A percentile compares a stretch with the other conserved stretches of the same genome.
Evolutionary conservation across 2,888 invertebrate genomes (phyloP).

Genomic region (Drosophila mulleri): DNA sequence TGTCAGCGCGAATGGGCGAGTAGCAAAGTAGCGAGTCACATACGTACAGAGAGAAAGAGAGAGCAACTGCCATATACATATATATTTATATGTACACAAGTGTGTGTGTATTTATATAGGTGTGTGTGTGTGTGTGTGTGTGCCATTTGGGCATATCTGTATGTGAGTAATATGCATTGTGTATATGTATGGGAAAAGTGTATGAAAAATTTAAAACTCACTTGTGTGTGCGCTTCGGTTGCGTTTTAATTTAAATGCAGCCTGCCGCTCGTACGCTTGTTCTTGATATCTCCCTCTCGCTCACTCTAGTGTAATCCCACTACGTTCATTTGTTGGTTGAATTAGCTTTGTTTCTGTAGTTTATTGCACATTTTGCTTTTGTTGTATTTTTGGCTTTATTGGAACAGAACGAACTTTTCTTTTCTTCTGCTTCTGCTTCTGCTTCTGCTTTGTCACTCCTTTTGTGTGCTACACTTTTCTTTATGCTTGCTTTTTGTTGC

Average conservation of each 20-base stretch:
- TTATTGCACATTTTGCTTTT: conserved; percentile 71
- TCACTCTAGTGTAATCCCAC: conserved; percentile 31
- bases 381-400: conserved; percentile 28
- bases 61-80: conserved; percentile 26
- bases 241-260: conserved; percentile 31
- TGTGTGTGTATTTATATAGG: background rate
- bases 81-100: conserved; percentile 5
- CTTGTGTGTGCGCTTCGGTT: conserved; percentile 70
- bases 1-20: conserved; percentile 50
- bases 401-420: conserved; percentile 24
- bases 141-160: conserved; percentile 50
- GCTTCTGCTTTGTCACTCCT: conserved; percentile 37
- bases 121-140: conserved; percentile 33
- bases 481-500: conserved; percentile 23
- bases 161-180: conserved; percentile 51
- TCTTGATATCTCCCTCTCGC: background rate
- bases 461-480: conserved; percentile 46
- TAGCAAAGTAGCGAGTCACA: conserved; percentile 60
- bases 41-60: background rate
- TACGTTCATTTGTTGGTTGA: conserved; percentile 30
- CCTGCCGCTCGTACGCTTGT: background rate
- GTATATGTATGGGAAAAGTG: conserved; percentile 60
- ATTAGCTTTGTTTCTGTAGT: conserved; percentile 35
- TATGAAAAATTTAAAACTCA: conserved; percentile 70
- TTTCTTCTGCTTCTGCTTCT: background rate